Percentiles rank a stretch among this genome's conserved stretches.
Evolutionary conservation across 2,113 vertebrate species (phyloP).

Genomic region (Oryzias melastigma): DNA sequence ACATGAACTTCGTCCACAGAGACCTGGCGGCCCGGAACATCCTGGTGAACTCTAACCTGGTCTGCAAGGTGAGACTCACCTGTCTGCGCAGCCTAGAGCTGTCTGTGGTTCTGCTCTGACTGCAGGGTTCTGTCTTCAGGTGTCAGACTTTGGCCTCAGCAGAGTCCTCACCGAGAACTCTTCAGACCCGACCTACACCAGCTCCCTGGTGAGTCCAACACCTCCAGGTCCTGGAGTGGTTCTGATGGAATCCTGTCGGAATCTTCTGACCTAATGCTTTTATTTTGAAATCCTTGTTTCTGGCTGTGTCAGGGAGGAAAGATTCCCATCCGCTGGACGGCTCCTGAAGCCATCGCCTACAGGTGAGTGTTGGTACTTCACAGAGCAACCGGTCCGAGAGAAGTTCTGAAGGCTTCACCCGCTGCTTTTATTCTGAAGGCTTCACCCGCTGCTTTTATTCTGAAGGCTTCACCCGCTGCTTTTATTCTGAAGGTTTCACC

Average conservation of each 20-base stretch:
- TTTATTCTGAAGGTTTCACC: too few relatives aligned
- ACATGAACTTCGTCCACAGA: slow-evolving; percentile 69
- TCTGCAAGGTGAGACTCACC: slow-evolving; percentile 52
- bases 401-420: too few relatives aligned
- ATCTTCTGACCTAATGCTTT: neutral
- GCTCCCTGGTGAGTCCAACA: slow-evolving; percentile 53
- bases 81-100: neutral
- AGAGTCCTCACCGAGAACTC: slow-evolving; percentile 67
- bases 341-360: slow-evolving; percentile 81
- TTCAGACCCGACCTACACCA: slow-evolving; percentile 66
- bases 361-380: slow-evolving; percentile 33
- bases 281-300: slow-evolving; percentile 14
- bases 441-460: too few relatives aligned
- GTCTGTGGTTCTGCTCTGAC: neutral
- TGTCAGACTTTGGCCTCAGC: slow-evolving; percentile 66
- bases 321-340: slow-evolving; percentile 85
- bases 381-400: too few relatives aligned
- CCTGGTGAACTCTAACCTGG: slow-evolving; percentile 65
- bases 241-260: neutral
- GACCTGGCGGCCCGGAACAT: slow-evolving; percentile 67
- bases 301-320: slow-evolving; percentile 76
- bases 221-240: neutral
- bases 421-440: too few relatives aligned
- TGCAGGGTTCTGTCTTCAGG: slow-evolving; percentile 28
- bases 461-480: neutral